Conservation (phyloP, 2,113 vertebrate genomes). For the Catharus minimus region DNA sequence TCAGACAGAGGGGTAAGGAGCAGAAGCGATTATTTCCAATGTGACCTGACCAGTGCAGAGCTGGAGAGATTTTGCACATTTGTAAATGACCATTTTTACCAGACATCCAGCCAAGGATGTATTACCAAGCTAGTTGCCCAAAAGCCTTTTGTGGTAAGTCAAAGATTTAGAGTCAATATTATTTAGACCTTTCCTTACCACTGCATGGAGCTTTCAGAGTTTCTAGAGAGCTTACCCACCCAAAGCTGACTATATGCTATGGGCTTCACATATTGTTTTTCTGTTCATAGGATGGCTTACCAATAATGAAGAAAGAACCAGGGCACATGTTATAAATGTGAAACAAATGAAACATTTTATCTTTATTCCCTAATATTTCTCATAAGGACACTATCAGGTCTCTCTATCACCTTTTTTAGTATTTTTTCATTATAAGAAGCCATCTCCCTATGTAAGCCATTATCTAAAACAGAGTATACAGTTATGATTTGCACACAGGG, state of each 20-base stretch:
- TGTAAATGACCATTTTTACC: slow-evolving; percentile 39
- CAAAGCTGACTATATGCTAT: background rate
- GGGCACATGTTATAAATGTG: background rate
- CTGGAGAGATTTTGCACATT: slow-evolving; percentile 21
- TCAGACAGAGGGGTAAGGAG: slow-evolving; percentile 1
- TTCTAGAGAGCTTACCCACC: background rate
- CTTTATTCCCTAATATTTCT: slow-evolving; percentile 30
- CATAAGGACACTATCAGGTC: background rate
- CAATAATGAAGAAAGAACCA: background rate
- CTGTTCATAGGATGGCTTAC: background rate
- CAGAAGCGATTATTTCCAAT: slow-evolving; percentile 31
- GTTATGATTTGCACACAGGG: slow-evolving; percentile 34
- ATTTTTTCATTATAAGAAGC: background rate
- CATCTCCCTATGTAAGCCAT: slow-evolving; percentile 13
- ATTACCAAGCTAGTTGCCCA: background rate
- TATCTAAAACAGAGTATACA: slow-evolving; percentile 46
- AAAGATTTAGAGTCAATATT: background rate
- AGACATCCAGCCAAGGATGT: background rate
- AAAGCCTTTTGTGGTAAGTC: background rate
- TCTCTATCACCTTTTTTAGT: background rate
- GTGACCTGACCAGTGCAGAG: background rate
- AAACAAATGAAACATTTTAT: background rate
- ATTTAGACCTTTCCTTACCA: background rate
- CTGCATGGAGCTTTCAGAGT: background rate
- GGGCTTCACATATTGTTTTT: background rate